phyloP scores from a whole-genome alignment of 1,140 invertebrate species.

The Parapsyche elsis region DNA sequence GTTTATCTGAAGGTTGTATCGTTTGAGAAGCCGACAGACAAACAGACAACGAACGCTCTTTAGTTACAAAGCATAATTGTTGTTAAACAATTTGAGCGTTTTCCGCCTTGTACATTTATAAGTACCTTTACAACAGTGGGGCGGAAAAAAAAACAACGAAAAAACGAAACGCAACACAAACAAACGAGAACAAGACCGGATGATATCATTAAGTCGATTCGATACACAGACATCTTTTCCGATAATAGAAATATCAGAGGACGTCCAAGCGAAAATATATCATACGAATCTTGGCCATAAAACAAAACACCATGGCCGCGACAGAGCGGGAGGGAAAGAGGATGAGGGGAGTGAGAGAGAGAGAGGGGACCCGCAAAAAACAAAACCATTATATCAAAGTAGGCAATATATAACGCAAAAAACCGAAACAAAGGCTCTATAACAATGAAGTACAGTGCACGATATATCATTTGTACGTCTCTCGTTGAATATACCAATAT shows the following conservation, averaged over 20 bases:
- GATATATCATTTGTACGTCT: conserved; percentile 55
- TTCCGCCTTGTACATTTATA: background rate
- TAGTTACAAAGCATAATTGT: conserved; percentile 13
- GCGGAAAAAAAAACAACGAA: background rate
- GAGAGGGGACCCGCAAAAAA: conserved; percentile 45
- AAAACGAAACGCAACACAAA: background rate
- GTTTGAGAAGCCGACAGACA: conserved; percentile 3
- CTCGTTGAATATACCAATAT: conserved; percentile 35
- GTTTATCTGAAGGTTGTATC: background rate
- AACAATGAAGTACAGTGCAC: conserved; percentile 48
- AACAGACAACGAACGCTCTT: background rate
- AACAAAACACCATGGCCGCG: conserved; percentile 40
- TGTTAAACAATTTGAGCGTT: conserved; percentile 10
- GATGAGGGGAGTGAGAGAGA: too few species aligned
- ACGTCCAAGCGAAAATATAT: conserved; percentile 11
- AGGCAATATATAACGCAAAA: conserved; percentile 51
- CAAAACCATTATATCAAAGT: conserved; percentile 50
- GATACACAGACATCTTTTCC: background rate
- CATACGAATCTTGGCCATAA: conserved; percentile 42
- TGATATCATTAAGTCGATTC: conserved; percentile 13
- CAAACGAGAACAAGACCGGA: background rate
- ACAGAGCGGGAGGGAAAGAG: background rate
- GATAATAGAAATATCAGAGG: conserved; percentile 34
- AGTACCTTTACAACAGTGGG: too few species aligned
- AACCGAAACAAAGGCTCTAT: conserved; percentile 49